Percentiles rank a stretch among this genome's conserved stretches.
phyloP scores from a whole-genome alignment of 2,888 invertebrate species.

The Papilio protenor region DNA sequence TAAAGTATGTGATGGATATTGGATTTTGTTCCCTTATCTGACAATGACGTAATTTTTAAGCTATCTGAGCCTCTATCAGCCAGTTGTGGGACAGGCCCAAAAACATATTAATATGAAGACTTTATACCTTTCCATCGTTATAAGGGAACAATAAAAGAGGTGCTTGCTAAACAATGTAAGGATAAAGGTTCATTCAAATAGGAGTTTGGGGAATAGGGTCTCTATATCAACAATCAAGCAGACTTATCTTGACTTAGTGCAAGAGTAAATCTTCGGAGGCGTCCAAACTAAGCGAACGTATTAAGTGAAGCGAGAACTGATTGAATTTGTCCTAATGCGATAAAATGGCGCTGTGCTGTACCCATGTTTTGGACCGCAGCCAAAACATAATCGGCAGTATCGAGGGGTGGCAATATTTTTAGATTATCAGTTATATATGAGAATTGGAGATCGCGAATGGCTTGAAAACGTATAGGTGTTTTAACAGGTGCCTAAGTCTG shows the following conservation, averaged over 20 bases:
- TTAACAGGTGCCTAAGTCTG: constrained; percentile 6
- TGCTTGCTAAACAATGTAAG: background rate
- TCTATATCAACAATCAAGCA: constrained; percentile 33
- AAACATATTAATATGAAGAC: background rate
- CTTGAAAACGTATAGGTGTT: background rate
- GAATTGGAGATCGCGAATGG: background rate
- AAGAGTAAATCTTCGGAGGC: constrained; percentile 47
- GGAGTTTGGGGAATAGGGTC: constrained; percentile 6
- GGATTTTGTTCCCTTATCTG: too few relatives aligned
- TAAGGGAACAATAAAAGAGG: background rate
- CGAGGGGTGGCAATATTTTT: constrained; percentile 56
- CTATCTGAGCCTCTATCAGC: too few relatives aligned
- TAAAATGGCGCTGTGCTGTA: constrained; percentile 53
- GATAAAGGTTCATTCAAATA: background rate
- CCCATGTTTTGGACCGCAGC: constrained; percentile 59
- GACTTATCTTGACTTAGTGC: constrained; percentile 27
- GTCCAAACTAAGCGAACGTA: constrained; percentile 50
- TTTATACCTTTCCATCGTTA: background rate
- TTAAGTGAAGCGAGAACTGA: constrained; percentile 55
- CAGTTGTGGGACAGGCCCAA: too few relatives aligned
- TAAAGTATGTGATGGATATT: too few relatives aligned
- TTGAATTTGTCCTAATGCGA: constrained; percentile 50
- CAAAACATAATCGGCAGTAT: constrained; percentile 59
- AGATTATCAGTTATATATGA: constrained; percentile 25
- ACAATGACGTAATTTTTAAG: too few relatives aligned